A percentile compares a stretch with the other conserved stretches of the same genome.
Evolutionary conservation across 2,113 vertebrate species (phyloP).

Genomic region (Neodon shergylaensis): DNA sequence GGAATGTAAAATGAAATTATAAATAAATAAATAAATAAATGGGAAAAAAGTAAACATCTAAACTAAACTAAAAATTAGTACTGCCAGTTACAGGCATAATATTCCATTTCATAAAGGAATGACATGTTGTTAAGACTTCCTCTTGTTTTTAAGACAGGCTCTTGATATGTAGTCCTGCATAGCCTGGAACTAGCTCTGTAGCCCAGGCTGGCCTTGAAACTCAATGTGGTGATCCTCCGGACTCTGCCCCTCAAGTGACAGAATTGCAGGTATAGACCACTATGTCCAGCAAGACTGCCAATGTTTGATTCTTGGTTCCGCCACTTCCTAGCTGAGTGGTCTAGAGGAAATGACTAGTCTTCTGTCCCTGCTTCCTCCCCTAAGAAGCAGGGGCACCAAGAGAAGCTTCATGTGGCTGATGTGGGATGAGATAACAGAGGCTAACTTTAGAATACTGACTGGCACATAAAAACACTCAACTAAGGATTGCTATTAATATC

Average conservation of each 20-base stretch:
- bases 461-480: constrained; percentile 57
- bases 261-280: no score
- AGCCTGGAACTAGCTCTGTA: background rate
- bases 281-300: background rate
- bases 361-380: constrained; percentile 32
- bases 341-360: background rate
- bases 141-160: background rate
- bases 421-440: constrained; percentile 34
- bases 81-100: constrained; percentile 20
- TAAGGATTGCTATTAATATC: constrained; percentile 67
- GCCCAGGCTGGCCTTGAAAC: background rate
- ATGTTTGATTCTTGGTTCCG: constrained; percentile 22
- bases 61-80: background rate
- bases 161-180: background rate
- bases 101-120: background rate
- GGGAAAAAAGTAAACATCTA: background rate
- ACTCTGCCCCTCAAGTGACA: background rate
- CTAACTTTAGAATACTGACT: constrained; percentile 64
- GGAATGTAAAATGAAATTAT: no score
- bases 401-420: constrained; percentile 18
- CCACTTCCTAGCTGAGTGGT: constrained; percentile 4
- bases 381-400: constrained; percentile 47
- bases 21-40: no score
- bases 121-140: background rate
- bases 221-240: background rate